phyloP scores from a whole-genome alignment of 1,140 invertebrate genomes.

The Dermatophagoides farinae region DNA sequence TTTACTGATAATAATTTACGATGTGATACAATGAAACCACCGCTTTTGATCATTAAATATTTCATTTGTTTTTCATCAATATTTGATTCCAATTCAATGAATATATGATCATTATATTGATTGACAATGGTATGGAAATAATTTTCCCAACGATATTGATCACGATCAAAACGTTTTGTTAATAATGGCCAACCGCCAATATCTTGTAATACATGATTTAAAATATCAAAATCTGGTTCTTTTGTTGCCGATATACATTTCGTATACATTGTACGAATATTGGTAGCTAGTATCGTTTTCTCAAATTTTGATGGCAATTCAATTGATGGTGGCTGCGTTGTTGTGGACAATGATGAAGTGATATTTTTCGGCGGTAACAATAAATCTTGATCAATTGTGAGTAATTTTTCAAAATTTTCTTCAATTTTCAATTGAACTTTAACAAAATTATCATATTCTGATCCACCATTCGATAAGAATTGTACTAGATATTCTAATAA shows the following conservation, averaged over 20 bases:
- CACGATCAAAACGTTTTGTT: not conserved
- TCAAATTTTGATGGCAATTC: not conserved
- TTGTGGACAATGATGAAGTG: not conserved
- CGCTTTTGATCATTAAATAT: constrained; percentile 7
- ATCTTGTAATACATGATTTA: not conserved
- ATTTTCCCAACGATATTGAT: not conserved
- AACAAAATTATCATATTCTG: constrained; percentile 10
- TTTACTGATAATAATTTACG: constrained; percentile 3
- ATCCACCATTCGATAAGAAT: constrained; percentile 6
- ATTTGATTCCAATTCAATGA: constrained; percentile 2
- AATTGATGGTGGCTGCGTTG: not conserved
- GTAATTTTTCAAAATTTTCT: constrained; percentile 2
- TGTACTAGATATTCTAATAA: constrained; percentile 7
- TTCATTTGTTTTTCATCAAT: not conserved
- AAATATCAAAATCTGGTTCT: not conserved
- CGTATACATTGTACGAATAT: not conserved
- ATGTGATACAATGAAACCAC: not conserved
- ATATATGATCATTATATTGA: not conserved
- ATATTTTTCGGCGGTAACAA: not conserved
- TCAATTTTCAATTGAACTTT: constrained; percentile 2
- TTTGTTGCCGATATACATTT: not conserved
- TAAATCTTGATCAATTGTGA: not conserved
- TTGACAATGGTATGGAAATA: not conserved
- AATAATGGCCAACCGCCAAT: constrained; percentile 15
- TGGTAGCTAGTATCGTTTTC: not conserved